These are phyloP conservation scores for Xiphorhynchus elegans DNA, from an alignment of 2,113 vertebrate species.

Conservation along the genomic window DNA sequence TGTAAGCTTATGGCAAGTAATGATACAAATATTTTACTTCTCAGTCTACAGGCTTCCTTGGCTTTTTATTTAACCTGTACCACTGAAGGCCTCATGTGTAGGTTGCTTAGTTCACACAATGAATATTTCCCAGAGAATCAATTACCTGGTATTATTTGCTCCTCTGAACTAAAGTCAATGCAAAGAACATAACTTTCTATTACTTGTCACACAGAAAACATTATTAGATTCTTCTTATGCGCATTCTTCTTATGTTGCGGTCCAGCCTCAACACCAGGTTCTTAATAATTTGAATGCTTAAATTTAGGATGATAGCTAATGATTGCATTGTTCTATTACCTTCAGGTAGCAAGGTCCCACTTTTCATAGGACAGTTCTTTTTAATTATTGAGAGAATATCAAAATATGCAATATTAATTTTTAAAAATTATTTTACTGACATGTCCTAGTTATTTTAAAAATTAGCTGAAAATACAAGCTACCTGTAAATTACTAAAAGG, in stretches of 20 bases:
- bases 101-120: background rate
- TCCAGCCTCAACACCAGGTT: background rate
- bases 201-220: background rate
- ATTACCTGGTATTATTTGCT: background rate
- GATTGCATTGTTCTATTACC: background rate
- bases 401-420: background rate
- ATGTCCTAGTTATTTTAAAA: background rate
- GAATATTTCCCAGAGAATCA: background rate
- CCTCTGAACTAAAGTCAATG: background rate
- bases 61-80: background rate
- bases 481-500: background rate
- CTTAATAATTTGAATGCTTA: background rate
- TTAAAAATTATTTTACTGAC: background rate
- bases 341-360: background rate
- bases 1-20: background rate
- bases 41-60: background rate
- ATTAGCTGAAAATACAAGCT: background rate
- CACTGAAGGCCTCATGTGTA: background rate
- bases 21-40: background rate
- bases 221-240: background rate
- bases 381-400: background rate
- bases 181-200: background rate
- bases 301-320: background rate
- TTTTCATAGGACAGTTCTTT: background rate
- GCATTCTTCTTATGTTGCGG: background rate